Percentiles rank a stretch among this genome's conserved stretches.
Conservation (phyloP, 2,113 vertebrate genomes). For the Oryzias javanicus region DNA sequence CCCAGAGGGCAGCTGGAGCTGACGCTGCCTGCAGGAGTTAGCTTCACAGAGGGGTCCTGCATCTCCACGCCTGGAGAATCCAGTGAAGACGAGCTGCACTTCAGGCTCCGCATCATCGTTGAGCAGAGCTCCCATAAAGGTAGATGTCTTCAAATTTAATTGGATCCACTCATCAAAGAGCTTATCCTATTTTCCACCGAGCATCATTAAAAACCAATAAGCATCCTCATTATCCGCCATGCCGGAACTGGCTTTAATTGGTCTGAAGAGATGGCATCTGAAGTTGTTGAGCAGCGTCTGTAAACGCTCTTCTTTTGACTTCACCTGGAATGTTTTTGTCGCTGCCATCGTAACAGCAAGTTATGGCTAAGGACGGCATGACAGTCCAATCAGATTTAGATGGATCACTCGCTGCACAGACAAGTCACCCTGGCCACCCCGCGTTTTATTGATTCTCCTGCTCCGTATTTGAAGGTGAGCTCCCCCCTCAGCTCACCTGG, state of each 20-base stretch:
- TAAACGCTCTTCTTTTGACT: constrained; percentile 8
- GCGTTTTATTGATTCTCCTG: constrained; percentile 45
- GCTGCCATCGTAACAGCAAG: constrained; percentile 7
- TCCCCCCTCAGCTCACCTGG: constrained; percentile 20
- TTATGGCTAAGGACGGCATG: constrained; percentile 25
- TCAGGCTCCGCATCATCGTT: constrained; percentile 75
- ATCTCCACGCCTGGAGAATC: constrained; percentile 68
- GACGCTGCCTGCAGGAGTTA: constrained; percentile 80
- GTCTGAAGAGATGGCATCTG: constrained; percentile 12
- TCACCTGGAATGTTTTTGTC: constrained; percentile 5
- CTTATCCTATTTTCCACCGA: constrained; percentile 17
- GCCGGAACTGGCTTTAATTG: constrained; percentile 16
- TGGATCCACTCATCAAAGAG: constrained; percentile 29
- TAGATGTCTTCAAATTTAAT: constrained; percentile 35
- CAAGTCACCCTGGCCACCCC: constrained; percentile 30
- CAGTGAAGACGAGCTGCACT: constrained; percentile 79
- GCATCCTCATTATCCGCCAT: constrained; percentile 15
- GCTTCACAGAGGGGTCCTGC: constrained; percentile 77
- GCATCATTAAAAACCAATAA: constrained; percentile 5
- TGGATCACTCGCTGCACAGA: constrained; percentile 23
- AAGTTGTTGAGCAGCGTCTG: constrained; percentile 12
- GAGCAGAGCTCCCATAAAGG: constrained; percentile 53
- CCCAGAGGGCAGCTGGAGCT: constrained; percentile 54
- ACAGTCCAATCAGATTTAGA: constrained; percentile 42
- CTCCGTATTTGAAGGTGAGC: constrained; percentile 44